Conservation (phyloP, 2,113 vertebrate species). For the Melanerpes formicivorus region DNA sequence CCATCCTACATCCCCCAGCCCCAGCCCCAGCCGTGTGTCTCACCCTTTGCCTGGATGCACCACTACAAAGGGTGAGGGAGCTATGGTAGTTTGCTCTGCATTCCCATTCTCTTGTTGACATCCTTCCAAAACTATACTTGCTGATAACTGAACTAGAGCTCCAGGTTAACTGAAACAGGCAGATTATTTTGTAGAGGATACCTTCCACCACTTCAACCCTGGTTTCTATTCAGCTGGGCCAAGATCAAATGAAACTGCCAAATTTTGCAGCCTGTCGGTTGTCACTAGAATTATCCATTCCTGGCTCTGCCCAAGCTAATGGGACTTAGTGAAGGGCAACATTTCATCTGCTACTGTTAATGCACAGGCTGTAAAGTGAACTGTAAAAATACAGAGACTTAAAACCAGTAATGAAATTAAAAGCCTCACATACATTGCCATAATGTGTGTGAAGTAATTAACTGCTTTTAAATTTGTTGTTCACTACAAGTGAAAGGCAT, state of each 20-base stretch:
- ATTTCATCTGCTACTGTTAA: background rate
- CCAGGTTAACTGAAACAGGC: background rate
- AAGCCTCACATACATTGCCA: background rate
- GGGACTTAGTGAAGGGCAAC: background rate
- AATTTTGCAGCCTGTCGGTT: background rate
- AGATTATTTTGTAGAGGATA: background rate
- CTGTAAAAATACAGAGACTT: background rate
- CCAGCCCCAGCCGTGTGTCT: constrained; percentile 45
- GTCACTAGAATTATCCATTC: background rate
- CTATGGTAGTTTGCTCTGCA: constrained; percentile 36
- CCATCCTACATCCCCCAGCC: constrained; percentile 57
- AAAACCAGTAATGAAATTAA: background rate
- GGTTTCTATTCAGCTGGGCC: accelerated
- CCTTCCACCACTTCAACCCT: background rate
- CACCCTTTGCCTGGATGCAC: constrained; percentile 58
- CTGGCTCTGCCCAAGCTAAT: background rate
- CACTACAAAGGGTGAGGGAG: constrained; percentile 57
- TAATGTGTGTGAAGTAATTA: background rate
- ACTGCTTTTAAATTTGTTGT: background rate
- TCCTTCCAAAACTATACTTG: background rate
- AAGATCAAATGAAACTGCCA: background rate
- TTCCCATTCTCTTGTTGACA: constrained; percentile 21
- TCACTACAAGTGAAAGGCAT: background rate
- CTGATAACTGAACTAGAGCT: background rate
- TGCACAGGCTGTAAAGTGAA: background rate